Base-by-base conservation (phyloP, 2,888 invertebrate genomes). In the Stenoptilia bipunctidactyla region DNA sequence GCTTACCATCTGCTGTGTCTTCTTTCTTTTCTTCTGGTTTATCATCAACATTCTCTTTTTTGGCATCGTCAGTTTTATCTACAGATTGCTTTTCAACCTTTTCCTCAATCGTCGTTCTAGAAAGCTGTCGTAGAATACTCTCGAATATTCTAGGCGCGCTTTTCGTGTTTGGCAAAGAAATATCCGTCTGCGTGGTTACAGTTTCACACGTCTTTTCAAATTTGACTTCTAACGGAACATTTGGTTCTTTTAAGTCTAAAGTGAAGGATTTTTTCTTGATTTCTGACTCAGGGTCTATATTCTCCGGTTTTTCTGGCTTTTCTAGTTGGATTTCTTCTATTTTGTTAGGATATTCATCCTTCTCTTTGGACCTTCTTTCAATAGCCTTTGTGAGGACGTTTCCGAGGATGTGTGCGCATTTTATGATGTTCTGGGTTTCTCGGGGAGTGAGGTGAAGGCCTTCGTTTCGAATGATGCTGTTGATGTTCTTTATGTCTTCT, bases 61-160 rank as follows among this genome's bases (percentile, higher is more conserved):
- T 30, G 13, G 10, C 20, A 33, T 14, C 33, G 1, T 34, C 10
- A 15, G n/a, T 27, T 25, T 42, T 34, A 27, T 37, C 25, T 15
- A 43, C 46, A 13, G 43, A 41, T 15, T 48, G 34, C 10, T 40
- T 47, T 34, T 48, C 49, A 6, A 53, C 45, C 1, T 46, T 46
- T 1, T 69, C 74, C 9, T 79, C 77, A 1, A 82, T 54, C 0
- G 79, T 76, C 40, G 67, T 76, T 38, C 65, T 68, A 0, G 82
- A 83, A 10, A 83, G 44, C 40, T 83, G 82, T 9, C 75, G 48
- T 0, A 83, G 54, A 49, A 83, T 82, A 20, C 68, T 80, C 49
- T 83, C 83, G 46, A 83, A 83, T 0, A 83, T 83, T 47, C 56
- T 68, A n/a, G 83, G 83, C 52, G 83, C 83, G 47, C 77, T 80